Evolutionary conservation across 2,797 vertebrate genomes (phyloP).

Genomic region (Lepus oiostolus): DNA sequence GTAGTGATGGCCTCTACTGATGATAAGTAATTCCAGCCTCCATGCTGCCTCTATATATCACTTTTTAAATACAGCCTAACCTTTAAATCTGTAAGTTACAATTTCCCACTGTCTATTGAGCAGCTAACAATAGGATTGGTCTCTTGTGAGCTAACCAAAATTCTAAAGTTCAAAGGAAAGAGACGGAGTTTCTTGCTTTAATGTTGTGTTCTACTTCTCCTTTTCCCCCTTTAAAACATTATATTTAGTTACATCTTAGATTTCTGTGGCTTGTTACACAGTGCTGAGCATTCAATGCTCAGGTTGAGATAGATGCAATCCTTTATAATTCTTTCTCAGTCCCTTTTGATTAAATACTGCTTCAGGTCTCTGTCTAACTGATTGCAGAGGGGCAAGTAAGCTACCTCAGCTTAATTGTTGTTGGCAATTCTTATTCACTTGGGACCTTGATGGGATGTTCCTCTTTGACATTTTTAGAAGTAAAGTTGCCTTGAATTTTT

Average conservation of each 20-base stretch:
- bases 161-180: constrained; percentile 64
- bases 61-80: constrained; percentile 45
- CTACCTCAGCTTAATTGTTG: constrained; percentile 21
- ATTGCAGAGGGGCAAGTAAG: background rate
- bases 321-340: constrained; percentile 47
- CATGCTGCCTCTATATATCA: constrained; percentile 46
- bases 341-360: constrained; percentile 35
- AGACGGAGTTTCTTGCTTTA: constrained; percentile 10
- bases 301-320: constrained; percentile 53
- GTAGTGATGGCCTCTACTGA: constrained; percentile 4
- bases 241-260: background rate
- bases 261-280: background rate
- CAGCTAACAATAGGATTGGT: constrained; percentile 47
- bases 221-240: background rate
- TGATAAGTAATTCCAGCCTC: constrained; percentile 65
- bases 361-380: background rate
- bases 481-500: constrained; percentile 24
- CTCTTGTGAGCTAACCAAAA: constrained; percentile 53
- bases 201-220: background rate
- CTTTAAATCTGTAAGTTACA: constrained; percentile 52
- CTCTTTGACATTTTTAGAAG: background rate
- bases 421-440: background rate
- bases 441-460: background rate
- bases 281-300: background rate
- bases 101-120: background rate